A percentile compares a stretch with the other conserved stretches of the same genome.
Evolutionary conservation across 2,888 invertebrate genomes (phyloP).

Genomic region (Lasioglossum vierecki): DNA sequence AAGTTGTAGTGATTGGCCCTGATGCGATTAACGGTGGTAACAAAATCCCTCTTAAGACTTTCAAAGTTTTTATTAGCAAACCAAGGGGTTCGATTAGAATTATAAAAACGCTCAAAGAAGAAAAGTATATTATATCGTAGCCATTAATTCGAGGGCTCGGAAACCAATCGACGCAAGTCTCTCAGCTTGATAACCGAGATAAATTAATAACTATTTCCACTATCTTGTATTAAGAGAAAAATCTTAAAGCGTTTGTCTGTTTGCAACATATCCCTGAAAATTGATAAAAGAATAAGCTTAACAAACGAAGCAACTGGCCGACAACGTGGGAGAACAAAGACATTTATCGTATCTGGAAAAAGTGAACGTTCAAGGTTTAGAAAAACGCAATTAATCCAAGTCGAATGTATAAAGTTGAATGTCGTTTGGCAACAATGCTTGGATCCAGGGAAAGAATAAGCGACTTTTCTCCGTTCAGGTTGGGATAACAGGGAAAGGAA

Average conservation of each 20-base stretch:
- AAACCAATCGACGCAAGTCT: background rate
- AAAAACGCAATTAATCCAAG: background rate
- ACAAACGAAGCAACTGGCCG: background rate
- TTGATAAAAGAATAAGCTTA: background rate
- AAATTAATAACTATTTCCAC: no score
- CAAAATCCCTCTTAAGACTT: no score
- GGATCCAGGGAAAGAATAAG: background rate
- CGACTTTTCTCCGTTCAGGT: constrained; percentile 27
- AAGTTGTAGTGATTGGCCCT: no score
- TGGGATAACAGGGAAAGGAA: constrained; percentile 53
- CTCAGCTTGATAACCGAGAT: background rate
- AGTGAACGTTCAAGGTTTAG: background rate
- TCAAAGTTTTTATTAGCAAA: no score
- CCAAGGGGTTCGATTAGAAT: no score
- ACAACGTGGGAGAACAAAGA: background rate
- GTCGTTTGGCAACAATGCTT: background rate
- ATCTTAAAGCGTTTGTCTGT: no score
- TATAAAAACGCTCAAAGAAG: no score
- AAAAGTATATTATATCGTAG: background rate
- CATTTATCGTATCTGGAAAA: background rate
- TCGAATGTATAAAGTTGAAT: background rate
- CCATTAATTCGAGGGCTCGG: background rate
- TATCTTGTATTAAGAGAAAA: no score
- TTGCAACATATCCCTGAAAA: no score
- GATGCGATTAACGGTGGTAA: no score